Conservation (phyloP, 2,113 vertebrate species). For the Numenius arquata region DNA sequence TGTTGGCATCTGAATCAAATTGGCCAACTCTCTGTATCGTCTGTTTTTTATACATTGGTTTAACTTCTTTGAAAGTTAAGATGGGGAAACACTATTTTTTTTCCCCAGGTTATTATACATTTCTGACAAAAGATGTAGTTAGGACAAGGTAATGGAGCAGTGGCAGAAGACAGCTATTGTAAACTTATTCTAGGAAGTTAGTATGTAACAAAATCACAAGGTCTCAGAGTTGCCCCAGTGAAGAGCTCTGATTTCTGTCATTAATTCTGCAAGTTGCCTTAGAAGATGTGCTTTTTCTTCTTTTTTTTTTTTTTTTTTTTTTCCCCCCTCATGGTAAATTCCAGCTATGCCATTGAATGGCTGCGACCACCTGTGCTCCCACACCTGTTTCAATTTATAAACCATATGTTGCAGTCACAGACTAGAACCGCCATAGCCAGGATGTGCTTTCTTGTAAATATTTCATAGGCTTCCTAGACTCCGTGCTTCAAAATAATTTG, state of each 20-base stretch:
- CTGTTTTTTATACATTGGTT: not conserved
- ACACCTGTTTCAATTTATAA: conserved; percentile 80
- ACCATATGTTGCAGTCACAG: conserved; percentile 80
- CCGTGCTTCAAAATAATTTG: conserved; percentile 50
- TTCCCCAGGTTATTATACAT: not conserved
- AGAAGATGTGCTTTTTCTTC: not conserved
- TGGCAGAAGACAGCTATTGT: not conserved
- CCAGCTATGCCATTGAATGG: conserved; percentile 40
- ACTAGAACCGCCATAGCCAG: conserved; percentile 60
- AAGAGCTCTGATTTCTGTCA: conserved; percentile 13
- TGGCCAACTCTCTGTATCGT: not conserved
- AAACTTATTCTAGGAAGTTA: not conserved
- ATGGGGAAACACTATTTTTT: not conserved
- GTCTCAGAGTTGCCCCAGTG: not conserved
- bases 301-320: not conserved
- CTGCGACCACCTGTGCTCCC: conserved; percentile 78
- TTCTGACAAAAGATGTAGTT: not conserved
- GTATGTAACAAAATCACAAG: not conserved
- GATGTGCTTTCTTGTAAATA: conserved; percentile 73
- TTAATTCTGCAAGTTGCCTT: conserved; percentile 15
- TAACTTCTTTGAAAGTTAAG: not conserved
- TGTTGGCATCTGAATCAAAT: not conserved
- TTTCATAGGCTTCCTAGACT: conserved; percentile 59
- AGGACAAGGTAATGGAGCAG: not conserved
- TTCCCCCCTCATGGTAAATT: conserved; percentile 20